These are phyloP conservation scores for Phymastichus coffea DNA, from an alignment of 1,140 invertebrate species.

Conservation along the genomic window DNA sequence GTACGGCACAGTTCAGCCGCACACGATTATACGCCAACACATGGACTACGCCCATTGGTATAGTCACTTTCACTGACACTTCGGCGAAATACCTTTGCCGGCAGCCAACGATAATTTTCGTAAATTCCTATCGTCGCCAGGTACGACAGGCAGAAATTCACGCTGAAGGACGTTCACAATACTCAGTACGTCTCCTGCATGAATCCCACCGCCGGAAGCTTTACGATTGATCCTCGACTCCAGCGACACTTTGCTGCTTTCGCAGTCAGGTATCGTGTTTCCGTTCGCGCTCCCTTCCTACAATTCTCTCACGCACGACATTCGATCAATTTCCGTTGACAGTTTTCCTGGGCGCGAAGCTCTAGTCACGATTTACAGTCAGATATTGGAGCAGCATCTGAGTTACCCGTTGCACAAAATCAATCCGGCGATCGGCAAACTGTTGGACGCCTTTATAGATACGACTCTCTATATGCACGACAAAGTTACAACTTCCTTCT, in stretches of 20 bases:
- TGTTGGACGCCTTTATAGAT: constrained; percentile 64
- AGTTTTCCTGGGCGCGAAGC: constrained; percentile 85
- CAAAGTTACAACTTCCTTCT: constrained; percentile 74
- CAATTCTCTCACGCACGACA: neutral
- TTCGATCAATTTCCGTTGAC: constrained; percentile 29
- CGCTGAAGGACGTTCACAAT: constrained; percentile 90
- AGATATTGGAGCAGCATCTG: constrained; percentile 80
- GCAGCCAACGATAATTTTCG: no score
- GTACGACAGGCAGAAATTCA: constrained; percentile 83
- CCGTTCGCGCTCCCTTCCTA: no score
- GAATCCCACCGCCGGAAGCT: constrained; percentile 95
- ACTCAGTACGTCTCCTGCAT: constrained; percentile 93
- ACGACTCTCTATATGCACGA: constrained; percentile 76
- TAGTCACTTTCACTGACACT: neutral
- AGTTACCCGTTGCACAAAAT: constrained; percentile 69
- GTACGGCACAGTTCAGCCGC: constrained; percentile 93
- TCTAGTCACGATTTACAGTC: constrained; percentile 79
- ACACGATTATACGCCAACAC: constrained; percentile 90
- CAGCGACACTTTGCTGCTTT: constrained; percentile 94
- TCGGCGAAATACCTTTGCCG: neutral
- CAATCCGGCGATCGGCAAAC: constrained; percentile 59
- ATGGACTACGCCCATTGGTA: constrained; percentile 94
- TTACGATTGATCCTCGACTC: constrained; percentile 88
- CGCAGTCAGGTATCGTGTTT: constrained; percentile 76
- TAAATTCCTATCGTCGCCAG: no score